Evolutionary conservation across 2,888 invertebrate species (phyloP), one percentile per base, ranked within the genome.

Genomic region (Synergus laeviventris): DNA sequence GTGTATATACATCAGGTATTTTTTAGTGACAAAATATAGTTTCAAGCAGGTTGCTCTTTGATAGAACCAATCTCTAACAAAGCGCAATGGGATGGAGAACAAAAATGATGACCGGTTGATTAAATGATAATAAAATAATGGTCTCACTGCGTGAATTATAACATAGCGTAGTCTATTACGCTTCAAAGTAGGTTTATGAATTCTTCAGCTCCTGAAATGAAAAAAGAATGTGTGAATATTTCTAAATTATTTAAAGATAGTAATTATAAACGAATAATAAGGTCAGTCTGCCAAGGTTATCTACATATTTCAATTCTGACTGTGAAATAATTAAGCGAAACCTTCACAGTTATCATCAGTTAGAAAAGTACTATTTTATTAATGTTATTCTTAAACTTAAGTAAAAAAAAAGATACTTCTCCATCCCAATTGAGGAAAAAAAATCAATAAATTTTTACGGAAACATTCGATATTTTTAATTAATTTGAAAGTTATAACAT

Each of bases 161-260:
- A 76, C 76, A 76, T 81, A 76, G 70, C 77, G 76, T 66, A 62
- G 49, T 75, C 74, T 38, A 38, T 45, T 45, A 42, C 62, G 62
- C 79, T 82, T 81, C 79, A 81, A 84, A 82, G 79, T 84, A 82
- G 84, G 81, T 88, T 87, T 85, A 90, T 90, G 88, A 90, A 90
- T 90, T 90, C 85, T 90, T 90, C 82, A 90, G 84, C 79, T 90
- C 90, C 90, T 90, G 85, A 62, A 87, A 87, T 62, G 81, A 12
- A 70, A 31, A 31, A 54, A 9, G 76, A 70, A 78, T 36, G 73
- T 2, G 0, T 45, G 21, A 74, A 18, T 75, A 74, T 62, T 75
- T 59, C 11, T 60, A 60, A 21, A 0, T 62, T 60, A 59, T 31
- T 76, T 21, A 61, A 62, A 45, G 61, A 1, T 56, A 78, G 9